Evolutionary conservation across 2,113 vertebrate species (phyloP).

Genomic region (Callionymus lyra): DNA sequence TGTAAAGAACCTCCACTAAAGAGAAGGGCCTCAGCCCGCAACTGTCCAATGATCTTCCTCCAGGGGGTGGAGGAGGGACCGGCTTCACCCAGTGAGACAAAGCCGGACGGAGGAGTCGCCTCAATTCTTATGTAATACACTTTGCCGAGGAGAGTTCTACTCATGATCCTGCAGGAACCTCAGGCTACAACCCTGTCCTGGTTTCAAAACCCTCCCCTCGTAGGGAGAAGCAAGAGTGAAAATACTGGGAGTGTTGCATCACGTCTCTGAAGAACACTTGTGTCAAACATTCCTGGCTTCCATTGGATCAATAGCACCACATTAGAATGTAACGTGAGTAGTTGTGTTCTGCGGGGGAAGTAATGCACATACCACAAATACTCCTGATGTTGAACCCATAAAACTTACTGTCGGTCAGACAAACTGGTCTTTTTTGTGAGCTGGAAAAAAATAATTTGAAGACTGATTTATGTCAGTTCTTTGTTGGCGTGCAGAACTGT

Average conservation of each 20-base stretch:
- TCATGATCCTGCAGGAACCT: conserved; percentile 2
- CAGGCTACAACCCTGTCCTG: conserved; percentile 1
- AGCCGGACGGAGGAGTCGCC: conserved; percentile 31
- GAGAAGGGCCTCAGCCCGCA: conserved; percentile 27
- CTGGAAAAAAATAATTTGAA: no score
- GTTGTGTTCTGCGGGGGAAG: not conserved
- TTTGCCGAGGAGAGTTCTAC: conserved; percentile 13
- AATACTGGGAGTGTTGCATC: conserved; percentile 11
- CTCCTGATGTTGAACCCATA: no score
- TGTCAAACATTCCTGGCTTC: not conserved
- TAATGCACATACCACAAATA: not conserved
- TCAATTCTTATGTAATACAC: conserved; percentile 39
- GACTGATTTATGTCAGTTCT: no score
- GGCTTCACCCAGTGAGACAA: conserved; percentile 24
- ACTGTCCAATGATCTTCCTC: conserved; percentile 25
- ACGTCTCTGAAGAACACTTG: not conserved
- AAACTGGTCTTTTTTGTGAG: no score
- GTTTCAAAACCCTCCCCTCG: not conserved
- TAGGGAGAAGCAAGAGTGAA: not conserved
- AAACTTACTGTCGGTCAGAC: no score
- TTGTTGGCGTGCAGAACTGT: no score
- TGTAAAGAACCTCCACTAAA: conserved; percentile 9
- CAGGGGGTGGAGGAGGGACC: conserved; percentile 20
- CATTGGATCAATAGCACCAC: conserved; percentile 14
- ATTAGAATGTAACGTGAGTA: conserved; percentile 14